Evolutionary conservation across 2,113 vertebrate genomes (phyloP), one percentile per base, ranked within the genome.

Genomic region (Hippocampus barbouri): DNA sequence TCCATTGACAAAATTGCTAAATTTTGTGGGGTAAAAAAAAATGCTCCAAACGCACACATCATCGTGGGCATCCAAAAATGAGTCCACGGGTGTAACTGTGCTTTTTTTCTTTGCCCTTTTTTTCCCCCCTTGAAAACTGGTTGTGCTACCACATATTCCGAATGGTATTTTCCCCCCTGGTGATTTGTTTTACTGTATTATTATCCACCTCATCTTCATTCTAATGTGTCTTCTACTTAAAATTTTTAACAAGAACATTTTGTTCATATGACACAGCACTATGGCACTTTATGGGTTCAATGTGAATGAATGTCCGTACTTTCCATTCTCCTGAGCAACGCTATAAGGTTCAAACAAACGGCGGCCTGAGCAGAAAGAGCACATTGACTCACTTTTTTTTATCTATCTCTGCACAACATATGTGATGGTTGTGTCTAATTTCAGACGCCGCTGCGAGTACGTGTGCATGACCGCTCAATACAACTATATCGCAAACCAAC

Each of bases 401-500:
- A 75, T 82, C 80, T 83, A 72, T 87, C 78, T 80, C 59, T 70
- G 69, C 61, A 3, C 53, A 79, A 84, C 83, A 83, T 66, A 66
- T 15, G 16, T 68, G 75, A 69, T 21, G 74, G 72, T 75, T 76
- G 30, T 23, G 70, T 71, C 71, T 74, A 81, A 85, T 82, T 88
- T 81, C 53, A 49, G 56, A 78, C 57, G 68, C 40, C 65, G 66
- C 43, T 21, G 78, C 70, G 67, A 62, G 68, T 49, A 68, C 51
- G 60, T 66, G 66, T 66, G 69, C 45, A 61, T 77, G 66, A 67
- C 56, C 63, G 40, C 59, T 83, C 80, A 78, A 77, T 75, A 77
- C 75, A 75, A 68, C 73, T 83, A 77, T 86, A 88, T 88, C 86
- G 68, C 63, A 77, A 72, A 80, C 62, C 79, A 85, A 87, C 86